Evolutionary conservation across 2,797 vertebrate species (phyloP).

Genomic region (Myotis myotis): DNA sequence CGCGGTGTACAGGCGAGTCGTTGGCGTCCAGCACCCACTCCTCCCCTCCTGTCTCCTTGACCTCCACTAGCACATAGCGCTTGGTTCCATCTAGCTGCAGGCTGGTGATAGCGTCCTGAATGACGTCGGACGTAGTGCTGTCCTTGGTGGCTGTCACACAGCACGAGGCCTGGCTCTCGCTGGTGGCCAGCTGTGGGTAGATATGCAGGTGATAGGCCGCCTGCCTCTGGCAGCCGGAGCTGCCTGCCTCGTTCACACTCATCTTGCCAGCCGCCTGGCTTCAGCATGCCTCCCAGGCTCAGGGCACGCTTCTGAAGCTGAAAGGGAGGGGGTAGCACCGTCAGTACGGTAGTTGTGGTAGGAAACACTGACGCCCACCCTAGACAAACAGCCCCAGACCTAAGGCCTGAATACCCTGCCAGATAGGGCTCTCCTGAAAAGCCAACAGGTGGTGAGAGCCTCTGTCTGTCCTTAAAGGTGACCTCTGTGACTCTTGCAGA

Average conservation of each 20-base stretch:
- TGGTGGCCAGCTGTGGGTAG: conserved; percentile 91
- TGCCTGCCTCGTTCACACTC: conserved; percentile 93
- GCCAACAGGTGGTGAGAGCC: neutral
- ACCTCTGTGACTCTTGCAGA: neutral
- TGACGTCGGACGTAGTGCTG: conserved; percentile 88
- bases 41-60: conserved; percentile 96
- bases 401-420: fast-evolving
- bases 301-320: conserved; percentile 87
- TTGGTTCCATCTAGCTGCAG: conserved; percentile 89
- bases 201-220: conserved; percentile 92
- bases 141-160: conserved; percentile 92
- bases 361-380: too few species aligned
- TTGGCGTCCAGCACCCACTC: conserved; percentile 96
- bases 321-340: neutral
- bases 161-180: conserved; percentile 88
- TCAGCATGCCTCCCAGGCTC: conserved; percentile 91
- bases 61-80: conserved; percentile 94
- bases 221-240: conserved; percentile 86
- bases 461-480: neutral
- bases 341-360: neutral
- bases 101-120: conserved; percentile 84
- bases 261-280: conserved; percentile 91
- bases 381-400: neutral
- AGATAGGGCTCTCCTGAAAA: neutral
- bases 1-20: conserved; percentile 94